A percentile compares a stretch with the other conserved stretches of the same genome.
Evolutionary conservation across 2,797 vertebrate species (phyloP).

Genomic region (Sebastes elongatus): DNA sequence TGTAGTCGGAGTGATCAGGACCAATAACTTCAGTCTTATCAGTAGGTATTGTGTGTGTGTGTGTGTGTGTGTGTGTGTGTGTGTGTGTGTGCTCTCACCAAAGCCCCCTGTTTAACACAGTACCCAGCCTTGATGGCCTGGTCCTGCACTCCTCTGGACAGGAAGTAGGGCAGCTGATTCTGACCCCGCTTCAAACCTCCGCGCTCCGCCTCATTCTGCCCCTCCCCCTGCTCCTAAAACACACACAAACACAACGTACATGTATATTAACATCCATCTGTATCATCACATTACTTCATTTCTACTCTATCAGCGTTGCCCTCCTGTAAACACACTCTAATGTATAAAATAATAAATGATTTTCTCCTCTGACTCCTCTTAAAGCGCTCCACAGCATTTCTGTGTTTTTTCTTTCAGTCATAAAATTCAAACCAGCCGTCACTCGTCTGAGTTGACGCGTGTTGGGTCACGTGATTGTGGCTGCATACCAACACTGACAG

Average conservation of each 20-base stretch:
- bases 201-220: constrained; percentile 83
- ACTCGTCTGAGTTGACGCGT: neutral
- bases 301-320: rapidly evolving
- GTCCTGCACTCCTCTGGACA: constrained; percentile 85
- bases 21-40: neutral
- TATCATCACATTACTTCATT: neutral
- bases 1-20: too few relatives aligned
- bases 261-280: too few relatives aligned
- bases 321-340: too few relatives aligned
- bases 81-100: constrained; percentile 81
- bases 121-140: constrained; percentile 91
- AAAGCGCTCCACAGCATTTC: neutral
- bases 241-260: neutral
- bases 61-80: neutral
- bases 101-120: constrained; percentile 95
- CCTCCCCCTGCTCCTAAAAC: constrained; percentile 81
- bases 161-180: constrained; percentile 88
- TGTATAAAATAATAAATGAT: too few relatives aligned
- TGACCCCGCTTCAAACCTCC: constrained; percentile 85
- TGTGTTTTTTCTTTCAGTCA: neutral
- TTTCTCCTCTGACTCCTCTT: neutral
- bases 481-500: constrained; percentile 53
- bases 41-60: neutral
- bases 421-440: neutral
- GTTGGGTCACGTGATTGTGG: neutral